Percentiles rank a stretch among this genome's conserved stretches.
Evolutionary conservation across 2,113 vertebrate species (phyloP).

Genomic region (Chlamydotis undulata): DNA sequence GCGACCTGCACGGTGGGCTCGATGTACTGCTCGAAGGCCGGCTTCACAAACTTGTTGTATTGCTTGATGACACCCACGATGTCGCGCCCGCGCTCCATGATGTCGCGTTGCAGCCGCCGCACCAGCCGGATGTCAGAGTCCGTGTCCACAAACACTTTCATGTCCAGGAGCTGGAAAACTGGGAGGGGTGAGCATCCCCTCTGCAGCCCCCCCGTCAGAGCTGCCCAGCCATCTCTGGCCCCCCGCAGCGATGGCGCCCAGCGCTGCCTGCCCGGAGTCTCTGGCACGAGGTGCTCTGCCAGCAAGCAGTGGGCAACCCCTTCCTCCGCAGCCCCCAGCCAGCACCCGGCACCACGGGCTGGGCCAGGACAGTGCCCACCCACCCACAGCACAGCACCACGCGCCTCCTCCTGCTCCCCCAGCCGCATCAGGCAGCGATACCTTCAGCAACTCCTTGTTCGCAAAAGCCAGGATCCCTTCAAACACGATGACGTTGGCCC

Average conservation of each 20-base stretch:
- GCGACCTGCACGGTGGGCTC: slow-evolving; percentile 90
- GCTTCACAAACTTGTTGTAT: slow-evolving; percentile 92
- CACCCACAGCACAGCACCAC: not conserved
- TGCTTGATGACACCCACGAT: slow-evolving; percentile 88
- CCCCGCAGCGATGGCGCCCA: rapidly evolving
- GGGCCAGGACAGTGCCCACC: not conserved
- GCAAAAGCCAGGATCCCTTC: slow-evolving; percentile 91
- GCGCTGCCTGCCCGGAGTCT: not conserved
- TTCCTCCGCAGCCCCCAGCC: not conserved
- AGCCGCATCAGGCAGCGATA: slow-evolving; percentile 34
- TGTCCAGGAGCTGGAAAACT: slow-evolving; percentile 84
- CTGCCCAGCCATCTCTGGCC: not conserved
- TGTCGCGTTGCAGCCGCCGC: slow-evolving; percentile 87
- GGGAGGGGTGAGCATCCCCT: slow-evolving; percentile 37
- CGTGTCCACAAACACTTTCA: slow-evolving; percentile 94
- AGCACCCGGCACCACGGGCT: not conserved
- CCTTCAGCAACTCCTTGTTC: slow-evolving; percentile 92
- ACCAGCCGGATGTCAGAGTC: slow-evolving; percentile 91
- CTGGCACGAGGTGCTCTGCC: rapidly evolving
- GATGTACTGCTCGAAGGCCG: slow-evolving; percentile 90
- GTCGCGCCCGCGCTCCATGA: slow-evolving; percentile 84
- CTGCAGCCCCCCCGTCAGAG: not conserved
- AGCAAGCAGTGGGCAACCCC: rapidly evolving
- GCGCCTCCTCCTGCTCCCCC: rapidly evolving
- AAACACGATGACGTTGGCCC: slow-evolving; percentile 90